These are phyloP conservation scores for Erpobdella octoculata DNA, from an alignment of 2,888 invertebrate species.

Conservation along the genomic window DNA sequence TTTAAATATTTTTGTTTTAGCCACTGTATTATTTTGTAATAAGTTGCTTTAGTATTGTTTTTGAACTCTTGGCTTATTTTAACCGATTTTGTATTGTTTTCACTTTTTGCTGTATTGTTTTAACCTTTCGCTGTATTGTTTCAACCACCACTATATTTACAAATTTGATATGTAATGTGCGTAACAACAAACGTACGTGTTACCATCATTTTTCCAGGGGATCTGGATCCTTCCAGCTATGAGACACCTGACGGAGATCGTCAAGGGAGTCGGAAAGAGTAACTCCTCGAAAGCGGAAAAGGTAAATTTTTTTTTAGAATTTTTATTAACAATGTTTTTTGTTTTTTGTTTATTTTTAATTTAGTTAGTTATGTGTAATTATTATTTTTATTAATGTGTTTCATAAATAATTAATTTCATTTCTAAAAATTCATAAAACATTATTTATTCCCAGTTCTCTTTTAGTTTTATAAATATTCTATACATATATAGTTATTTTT, in stretches of 20 bases:
- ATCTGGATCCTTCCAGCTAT: slow-evolving; percentile 52
- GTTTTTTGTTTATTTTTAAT: neutral
- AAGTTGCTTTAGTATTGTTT: too few species aligned
- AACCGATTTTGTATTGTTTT: too few species aligned
- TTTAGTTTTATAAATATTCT: too few species aligned
- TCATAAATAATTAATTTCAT: neutral
- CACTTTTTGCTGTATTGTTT: too few species aligned
- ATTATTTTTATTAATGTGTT: neutral
- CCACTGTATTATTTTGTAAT: too few species aligned
- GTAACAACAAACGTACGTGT: neutral
- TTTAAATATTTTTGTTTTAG: too few species aligned
- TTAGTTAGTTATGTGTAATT: neutral
- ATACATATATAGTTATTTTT: neutral
- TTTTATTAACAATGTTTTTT: neutral
- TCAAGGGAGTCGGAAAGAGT: slow-evolving; percentile 51
- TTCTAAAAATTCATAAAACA: too few species aligned
- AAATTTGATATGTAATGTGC: too few species aligned
- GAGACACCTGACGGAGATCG: slow-evolving; percentile 51
- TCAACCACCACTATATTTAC: too few species aligned
- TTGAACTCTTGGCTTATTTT: too few species aligned
- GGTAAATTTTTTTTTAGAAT: slow-evolving; percentile 40
- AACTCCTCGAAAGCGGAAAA: slow-evolving; percentile 53
- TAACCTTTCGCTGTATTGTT: too few species aligned
- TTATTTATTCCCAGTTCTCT: too few species aligned
- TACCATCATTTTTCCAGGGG: slow-evolving; percentile 43